Evolutionary conservation across 2,888 invertebrate species (phyloP).

Genomic region (Fabriciana adippe): DNA sequence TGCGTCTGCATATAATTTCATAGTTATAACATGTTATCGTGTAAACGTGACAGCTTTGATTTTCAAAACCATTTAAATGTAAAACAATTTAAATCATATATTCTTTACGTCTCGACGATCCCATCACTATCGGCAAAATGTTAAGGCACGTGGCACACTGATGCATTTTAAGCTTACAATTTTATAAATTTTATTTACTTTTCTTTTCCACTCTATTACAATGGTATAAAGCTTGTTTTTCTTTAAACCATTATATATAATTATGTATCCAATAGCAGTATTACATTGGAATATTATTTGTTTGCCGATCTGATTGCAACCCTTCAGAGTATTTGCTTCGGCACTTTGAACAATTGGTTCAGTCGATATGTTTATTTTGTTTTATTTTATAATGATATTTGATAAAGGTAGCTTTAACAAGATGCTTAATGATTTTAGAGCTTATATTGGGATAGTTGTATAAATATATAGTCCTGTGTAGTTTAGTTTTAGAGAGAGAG

Average conservation of each 20-base stretch:
- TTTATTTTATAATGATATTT: not conserved
- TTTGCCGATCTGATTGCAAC: conserved; percentile 65
- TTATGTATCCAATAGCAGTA: conserved; percentile 48
- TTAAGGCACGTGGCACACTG: conserved; percentile 49
- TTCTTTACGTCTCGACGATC: not conserved
- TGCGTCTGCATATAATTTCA: no score
- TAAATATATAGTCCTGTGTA: no score
- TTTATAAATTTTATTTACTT: conserved; percentile 46
- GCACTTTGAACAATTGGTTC: conserved; percentile 22
- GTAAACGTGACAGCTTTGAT: no score
- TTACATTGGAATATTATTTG: conserved; percentile 69
- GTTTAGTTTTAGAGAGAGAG: no score
- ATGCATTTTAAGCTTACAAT: conserved; percentile 64
- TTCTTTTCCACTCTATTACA: conserved; percentile 35
- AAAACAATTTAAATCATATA: not conserved
- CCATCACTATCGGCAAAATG: conserved; percentile 36
- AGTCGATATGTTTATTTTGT: conserved; percentile 11
- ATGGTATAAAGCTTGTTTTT: conserved; percentile 39
- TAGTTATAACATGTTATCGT: no score
- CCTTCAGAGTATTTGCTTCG: conserved; percentile 32
- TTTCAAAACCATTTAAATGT: no score
- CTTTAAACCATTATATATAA: conserved; percentile 21
- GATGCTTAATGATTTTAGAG: not conserved
- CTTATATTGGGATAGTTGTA: no score
- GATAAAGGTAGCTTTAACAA: not conserved